Evolutionary conservation across 2,797 vertebrate genomes (phyloP), one percentile per base, ranked within the genome.

Genomic region (Gadopsis marmoratus): DNA sequence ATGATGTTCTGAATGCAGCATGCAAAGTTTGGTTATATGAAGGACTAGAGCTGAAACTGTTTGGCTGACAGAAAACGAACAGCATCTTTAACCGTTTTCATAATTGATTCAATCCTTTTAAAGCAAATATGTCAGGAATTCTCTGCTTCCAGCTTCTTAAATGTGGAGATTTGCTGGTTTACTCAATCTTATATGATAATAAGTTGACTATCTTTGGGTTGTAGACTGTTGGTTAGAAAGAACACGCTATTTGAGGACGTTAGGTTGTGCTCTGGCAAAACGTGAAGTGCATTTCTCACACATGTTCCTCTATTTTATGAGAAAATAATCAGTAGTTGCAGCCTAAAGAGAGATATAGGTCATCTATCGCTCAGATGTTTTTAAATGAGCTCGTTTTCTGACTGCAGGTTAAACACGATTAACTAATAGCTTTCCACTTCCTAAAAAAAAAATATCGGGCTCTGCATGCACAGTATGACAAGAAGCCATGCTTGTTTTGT

Each of bases 381-480:
- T 58, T 7, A 45, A 19, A 53, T 7, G 2, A 47, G 9, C 47
- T 23, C 13, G 8, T 50, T 23, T 21, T 23, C 1, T 63, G 23
- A 61, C 29, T 54, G 23, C 58, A 35, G n/a, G 29, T 41, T 64
- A 11, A 74, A 35, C 7, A 19, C 48, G 47, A 55, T 67, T 14
- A 59, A 23, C 11, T n/a, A 23, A 31, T 10, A 2, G 45, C 41
- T 45, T 8, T 48, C 29, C 19, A n/a, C n/a, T 23, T 33, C 29
- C 37, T 53, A 82, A 83, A 78, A 86, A 26, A 26, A 2, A 26
- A 26, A 26, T 26, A 73, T 78, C 81, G 5, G 63, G 76, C 59
- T 80, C 48, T 58, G 4, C 16, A 4, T 59, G 23, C 13, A 59
- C 2, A 43, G 23, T 59, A 51, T 21, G 35, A 10, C 37, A 39